Percentiles rank a stretch among this genome's conserved stretches.
These are phyloP conservation scores for Pelodiscus sinensis DNA, from an alignment of 2,113 vertebrate species.

Conservation along the genomic window DNA sequence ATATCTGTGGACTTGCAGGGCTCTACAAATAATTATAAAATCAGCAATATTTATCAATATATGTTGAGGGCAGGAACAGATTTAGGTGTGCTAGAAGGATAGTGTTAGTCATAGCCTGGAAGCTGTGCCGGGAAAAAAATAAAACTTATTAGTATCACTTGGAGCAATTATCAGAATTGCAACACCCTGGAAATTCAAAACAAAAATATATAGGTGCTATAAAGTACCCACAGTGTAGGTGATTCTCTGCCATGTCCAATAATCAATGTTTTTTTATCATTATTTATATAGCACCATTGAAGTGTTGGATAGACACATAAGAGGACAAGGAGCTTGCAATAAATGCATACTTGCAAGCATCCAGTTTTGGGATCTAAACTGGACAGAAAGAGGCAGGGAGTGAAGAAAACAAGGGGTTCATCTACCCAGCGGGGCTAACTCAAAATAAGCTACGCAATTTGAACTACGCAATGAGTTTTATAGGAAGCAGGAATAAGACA, in stretches of 20 bases:
- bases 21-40: too few relatives aligned
- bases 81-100: constrained; percentile 7
- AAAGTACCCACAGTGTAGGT: background rate
- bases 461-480: too few relatives aligned
- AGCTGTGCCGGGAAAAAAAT: constrained; percentile 30
- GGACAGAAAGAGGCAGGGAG: background rate
- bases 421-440: too few relatives aligned
- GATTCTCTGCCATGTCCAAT: background rate
- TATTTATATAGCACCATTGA: background rate
- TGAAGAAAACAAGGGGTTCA: background rate
- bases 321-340: background rate
- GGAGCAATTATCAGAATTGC: constrained; percentile 29
- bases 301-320: background rate
- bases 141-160: constrained; percentile 40
- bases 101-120: constrained; percentile 53
- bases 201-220: background rate
- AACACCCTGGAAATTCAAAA: constrained; percentile 6
- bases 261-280: background rate
- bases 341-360: background rate
- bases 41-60: accelerated
- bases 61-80: constrained; percentile 7
- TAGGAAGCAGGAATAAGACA: too few relatives aligned
- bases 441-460: too few relatives aligned
- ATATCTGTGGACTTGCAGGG: too few relatives aligned
- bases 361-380: background rate